Evolutionary conservation across 2,888 invertebrate species (phyloP).

Genomic region (Pyrrhosoma nymphula): DNA sequence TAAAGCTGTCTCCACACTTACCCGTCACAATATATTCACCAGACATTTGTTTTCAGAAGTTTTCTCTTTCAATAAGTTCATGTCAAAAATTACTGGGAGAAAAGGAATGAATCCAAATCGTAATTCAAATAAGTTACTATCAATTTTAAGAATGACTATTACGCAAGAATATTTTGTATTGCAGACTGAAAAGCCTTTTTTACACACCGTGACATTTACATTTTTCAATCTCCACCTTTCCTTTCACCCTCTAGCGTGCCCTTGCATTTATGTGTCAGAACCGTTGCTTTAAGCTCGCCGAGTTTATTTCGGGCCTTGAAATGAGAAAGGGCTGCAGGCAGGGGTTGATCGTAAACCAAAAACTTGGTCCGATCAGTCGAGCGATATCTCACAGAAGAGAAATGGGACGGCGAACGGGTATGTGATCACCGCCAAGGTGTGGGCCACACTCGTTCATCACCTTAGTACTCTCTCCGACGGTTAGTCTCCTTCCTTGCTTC

Average conservation of each 20-base stretch:
- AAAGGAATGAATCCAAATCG: too few relatives aligned
- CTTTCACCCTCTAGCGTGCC: not conserved
- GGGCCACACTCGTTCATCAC: conserved; percentile 6
- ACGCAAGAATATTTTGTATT: too few relatives aligned
- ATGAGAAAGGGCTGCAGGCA: not conserved
- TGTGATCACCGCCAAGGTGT: not conserved
- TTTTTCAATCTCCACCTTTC: not conserved
- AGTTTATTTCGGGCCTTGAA: conserved; percentile 26
- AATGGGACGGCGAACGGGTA: not conserved
- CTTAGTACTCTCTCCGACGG: not conserved
- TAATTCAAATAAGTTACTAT: too few relatives aligned
- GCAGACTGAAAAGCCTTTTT: too few relatives aligned
- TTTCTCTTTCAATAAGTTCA: too few relatives aligned
- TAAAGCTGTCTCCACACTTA: too few relatives aligned
- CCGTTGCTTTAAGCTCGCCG: not conserved
- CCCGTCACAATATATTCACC: too few relatives aligned
- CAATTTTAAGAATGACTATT: too few relatives aligned
- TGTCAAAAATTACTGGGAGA: too few relatives aligned
- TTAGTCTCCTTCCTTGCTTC: not conserved
- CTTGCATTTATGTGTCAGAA: not conserved
- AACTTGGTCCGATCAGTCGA: not conserved
- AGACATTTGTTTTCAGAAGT: too few relatives aligned
- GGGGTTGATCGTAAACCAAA: not conserved
- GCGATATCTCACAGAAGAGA: conserved; percentile 2
- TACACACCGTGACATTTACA: not conserved